Evolutionary conservation across 2,888 invertebrate genomes (phyloP), one percentile per base, ranked within the genome.

Genomic region (Drosophila suboccidentalis): DNA sequence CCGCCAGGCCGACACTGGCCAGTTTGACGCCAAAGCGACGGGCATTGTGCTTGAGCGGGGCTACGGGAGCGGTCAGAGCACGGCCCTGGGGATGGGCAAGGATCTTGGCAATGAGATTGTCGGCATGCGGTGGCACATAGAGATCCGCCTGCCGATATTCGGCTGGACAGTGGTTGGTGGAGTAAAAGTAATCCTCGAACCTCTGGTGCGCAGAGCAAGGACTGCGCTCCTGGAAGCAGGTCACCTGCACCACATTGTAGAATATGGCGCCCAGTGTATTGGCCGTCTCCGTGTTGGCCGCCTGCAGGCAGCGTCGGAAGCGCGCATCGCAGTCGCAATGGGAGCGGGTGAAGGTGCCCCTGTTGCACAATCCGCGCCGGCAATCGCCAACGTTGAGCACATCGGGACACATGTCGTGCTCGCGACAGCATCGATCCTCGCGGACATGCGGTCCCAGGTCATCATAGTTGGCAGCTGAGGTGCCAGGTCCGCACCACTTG

Each of bases 401-500:
- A 77, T 94, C 93, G 1, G 95, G 95, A 77, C 96, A 96, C 79
- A 95, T 94, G 89, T 96, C 96, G 91, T 96, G 96, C 67, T 95
- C 95, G 22, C 96, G 93, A 83, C 96, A 96, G 82, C 96, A 96
- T 26, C 93, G 93, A 90, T 96, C 96, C 83, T 96, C 95, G 55
- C 94, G 94, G 0, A 91, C 80, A 82, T 95, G 94, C 1, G 92
- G 90, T 0, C 96, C 96, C 68, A 96, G 91, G 71, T 96, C 96
- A 34, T 94, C 93, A 85, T 94, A 95, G 77, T 94, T 94, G 2
- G 88, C 85, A 0, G 96, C 96, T 13, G 94, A 92, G 68, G 94
- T 95, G 22, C 96, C 96, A 53, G 95, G 95, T 0, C 96, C 96
- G 90, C 96, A 96, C 96, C 96, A 96, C 89, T 96, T 96, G 0